Base-by-base conservation (phyloP, 2,113 vertebrate species). In the Myrmecobius fasciatus region DNA sequence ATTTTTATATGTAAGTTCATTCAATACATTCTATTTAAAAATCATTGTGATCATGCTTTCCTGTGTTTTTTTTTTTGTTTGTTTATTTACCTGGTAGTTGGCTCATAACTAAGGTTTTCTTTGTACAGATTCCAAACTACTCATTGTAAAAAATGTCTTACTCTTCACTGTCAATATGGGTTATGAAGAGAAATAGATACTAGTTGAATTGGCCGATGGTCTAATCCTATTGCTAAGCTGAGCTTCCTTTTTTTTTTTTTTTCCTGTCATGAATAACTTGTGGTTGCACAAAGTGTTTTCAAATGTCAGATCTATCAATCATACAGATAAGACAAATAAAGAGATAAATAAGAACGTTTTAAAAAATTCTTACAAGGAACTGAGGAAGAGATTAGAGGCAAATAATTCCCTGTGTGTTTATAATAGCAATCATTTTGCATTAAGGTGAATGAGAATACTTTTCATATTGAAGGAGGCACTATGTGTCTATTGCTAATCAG, bases 181-280 rank as follows among this genome's bases (percentile, higher is more conserved):
- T 94, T 94, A 96, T 97, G 98, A 98, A 98, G 98, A 98, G 97
- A 98, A 98, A 98, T 98, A 52, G 97, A 97, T 98, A 96, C 97
- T 97, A 96, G 97, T 98, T 97, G 94, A 98, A 98, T 98, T 97
- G 97, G 98, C 96, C 97, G 91, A 83, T 43, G 67, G 25, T 95
- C 97, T 99, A 98, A 99, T 98, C 98, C 98, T 97, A 83, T 97
- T 98, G 98, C 97, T 53, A 95, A 97, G 97, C 96, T 97, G 97
- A 98, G 98, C 98, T 98, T 97, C 97, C 98, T 97, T 98, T 96
- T 98, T 98, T 98, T 89, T 96, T 96, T 97, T 98, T 53, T 96
- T 96, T 96, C 98, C 98, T 53, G 98, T 98, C 98, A 98, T 93
- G 98, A 98, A 98, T 98, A 98, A 98, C 98, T 97, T 98, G 98